These are phyloP conservation scores for human DNA, from an alignment of 2,113 vertebrate species.

Conservation along the genomic window DNA sequence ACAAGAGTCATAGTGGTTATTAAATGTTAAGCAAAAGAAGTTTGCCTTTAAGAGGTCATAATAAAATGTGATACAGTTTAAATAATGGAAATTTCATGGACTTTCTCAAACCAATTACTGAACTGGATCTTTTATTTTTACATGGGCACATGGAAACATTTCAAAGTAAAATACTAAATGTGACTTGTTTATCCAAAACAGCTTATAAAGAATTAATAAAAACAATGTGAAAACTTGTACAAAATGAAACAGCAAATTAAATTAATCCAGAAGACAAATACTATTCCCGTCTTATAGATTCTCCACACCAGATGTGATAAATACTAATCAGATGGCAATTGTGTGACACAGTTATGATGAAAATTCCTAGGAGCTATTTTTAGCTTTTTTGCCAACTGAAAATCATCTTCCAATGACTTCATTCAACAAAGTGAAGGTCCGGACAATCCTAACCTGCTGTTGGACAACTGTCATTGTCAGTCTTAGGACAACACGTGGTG, in stretches of 20 bases:
- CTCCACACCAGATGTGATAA: not conserved
- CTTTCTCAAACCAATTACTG: not conserved
- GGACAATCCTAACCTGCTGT: not conserved
- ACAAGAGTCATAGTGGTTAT: not conserved
- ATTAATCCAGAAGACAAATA: not conserved
- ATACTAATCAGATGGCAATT: not conserved
- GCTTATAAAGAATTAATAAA: not conserved
- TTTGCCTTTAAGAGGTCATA: not conserved
- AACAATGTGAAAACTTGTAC: not conserved
- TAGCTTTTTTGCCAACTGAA: not conserved
- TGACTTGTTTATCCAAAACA: not conserved
- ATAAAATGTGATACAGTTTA: not conserved
- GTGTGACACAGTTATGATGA: not conserved
- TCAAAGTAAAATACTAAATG: constrained; percentile 2
- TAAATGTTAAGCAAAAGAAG: not conserved
- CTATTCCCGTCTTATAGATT: not conserved
- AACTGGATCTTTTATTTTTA: not conserved
- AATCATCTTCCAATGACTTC: not conserved
- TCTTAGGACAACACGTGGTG: not conserved
- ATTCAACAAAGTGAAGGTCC: not conserved
- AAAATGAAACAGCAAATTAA: not conserved
- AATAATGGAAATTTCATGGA: not conserved
- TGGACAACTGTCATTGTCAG: not conserved
- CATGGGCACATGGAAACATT: not conserved
- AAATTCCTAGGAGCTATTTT: not conserved